These are phyloP conservation scores for Galeopterus variegatus DNA, from an alignment of 2,113 vertebrate genomes.

Conservation along the genomic window DNA sequence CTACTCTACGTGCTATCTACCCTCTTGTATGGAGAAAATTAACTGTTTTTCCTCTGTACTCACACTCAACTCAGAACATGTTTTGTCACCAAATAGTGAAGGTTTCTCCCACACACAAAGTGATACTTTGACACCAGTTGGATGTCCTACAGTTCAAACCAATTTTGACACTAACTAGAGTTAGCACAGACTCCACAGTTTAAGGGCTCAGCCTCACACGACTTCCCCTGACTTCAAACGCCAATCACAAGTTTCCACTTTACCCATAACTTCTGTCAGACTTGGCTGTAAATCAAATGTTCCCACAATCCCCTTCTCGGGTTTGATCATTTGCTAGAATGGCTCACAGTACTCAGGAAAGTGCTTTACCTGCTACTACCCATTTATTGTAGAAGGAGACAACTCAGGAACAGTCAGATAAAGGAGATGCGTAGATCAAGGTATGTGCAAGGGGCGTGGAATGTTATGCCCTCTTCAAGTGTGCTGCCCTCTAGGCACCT, in stretches of 20 bases:
- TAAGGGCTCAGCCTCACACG: background rate
- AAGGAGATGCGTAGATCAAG: background rate
- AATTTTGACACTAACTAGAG: background rate
- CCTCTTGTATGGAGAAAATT: background rate
- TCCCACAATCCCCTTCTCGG: background rate
- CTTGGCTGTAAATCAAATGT: background rate
- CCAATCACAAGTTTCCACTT: background rate
- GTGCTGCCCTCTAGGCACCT: background rate
- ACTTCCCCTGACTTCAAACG: background rate
- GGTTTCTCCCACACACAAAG: background rate
- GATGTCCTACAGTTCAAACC: background rate
- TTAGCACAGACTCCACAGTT: background rate
- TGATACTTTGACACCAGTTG: background rate
- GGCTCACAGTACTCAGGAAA: background rate
- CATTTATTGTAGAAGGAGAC: background rate
- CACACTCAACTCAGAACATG: background rate
- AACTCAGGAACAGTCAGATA: background rate
- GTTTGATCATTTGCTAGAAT: background rate
- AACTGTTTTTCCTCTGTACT: background rate
- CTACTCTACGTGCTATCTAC: background rate
- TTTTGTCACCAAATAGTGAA: background rate
- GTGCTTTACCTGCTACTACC: background rate
- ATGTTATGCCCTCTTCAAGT: background rate
- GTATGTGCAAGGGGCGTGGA: background rate
- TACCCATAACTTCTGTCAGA: background rate